Percentiles rank a stretch among this genome's conserved stretches.
These are phyloP conservation scores for Aricia agestis DNA, from an alignment of 1,140 invertebrate species.

Conservation along the genomic window DNA sequence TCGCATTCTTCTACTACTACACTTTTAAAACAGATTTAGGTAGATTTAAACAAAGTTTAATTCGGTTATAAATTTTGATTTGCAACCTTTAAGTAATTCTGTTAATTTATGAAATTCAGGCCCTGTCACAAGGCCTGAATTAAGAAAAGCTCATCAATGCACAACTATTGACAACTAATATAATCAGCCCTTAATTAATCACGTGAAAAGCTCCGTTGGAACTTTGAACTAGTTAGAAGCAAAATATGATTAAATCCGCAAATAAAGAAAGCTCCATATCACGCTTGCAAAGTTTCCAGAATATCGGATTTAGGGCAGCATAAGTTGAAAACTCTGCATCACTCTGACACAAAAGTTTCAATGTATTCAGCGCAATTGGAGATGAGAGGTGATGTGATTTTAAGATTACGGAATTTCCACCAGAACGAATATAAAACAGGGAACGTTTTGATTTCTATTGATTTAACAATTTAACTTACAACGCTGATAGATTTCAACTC, in stretches of 20 bases:
- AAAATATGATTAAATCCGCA: neutral
- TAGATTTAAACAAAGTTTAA: no score
- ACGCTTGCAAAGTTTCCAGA: neutral
- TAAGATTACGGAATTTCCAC: neutral
- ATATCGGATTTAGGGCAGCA: neutral
- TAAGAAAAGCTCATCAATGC: no score
- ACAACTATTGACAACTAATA: no score
- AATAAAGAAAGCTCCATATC: slow-evolving; percentile 1
- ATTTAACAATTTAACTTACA: no score
- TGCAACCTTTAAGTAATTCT: no score
- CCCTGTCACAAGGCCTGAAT: no score
- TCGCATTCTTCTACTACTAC: no score
- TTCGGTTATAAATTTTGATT: no score
- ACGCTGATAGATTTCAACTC: no score
- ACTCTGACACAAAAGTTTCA: slow-evolving; percentile 1
- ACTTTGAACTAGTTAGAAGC: neutral
- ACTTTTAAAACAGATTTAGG: no score
- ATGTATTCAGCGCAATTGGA: neutral
- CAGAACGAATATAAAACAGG: neutral
- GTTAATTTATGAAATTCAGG: no score
- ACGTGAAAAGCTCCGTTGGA: neutral
- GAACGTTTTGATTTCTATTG: no score
- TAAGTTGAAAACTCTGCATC: slow-evolving; percentile 3
- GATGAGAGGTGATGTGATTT: neutral
- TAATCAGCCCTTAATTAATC: neutral